Percentiles rank a stretch among this genome's conserved stretches.
Evolutionary conservation across 2,113 vertebrate species (phyloP).

Genomic region (Heterotilapia buettikoferi): DNA sequence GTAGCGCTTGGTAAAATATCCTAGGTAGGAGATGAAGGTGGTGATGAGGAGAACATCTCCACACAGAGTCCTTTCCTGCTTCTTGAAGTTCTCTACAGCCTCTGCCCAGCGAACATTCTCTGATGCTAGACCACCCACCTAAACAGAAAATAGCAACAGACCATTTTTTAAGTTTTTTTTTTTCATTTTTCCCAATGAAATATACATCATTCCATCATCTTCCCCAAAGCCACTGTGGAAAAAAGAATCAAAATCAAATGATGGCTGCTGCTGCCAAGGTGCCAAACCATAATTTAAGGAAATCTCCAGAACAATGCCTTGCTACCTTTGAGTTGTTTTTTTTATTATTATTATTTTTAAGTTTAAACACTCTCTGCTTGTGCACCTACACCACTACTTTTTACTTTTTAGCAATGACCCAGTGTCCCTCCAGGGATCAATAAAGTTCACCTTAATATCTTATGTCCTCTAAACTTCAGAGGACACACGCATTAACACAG

Average conservation of each 20-base stretch:
- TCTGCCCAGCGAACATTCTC: constrained; percentile 93
- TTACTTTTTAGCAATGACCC: constrained; percentile 17
- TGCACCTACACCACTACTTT: constrained; percentile 11
- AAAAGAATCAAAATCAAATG: neutral
- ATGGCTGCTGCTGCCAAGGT: neutral
- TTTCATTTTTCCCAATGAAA: neutral
- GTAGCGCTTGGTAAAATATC: constrained; percentile 89
- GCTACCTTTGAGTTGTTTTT: neutral
- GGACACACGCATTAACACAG: neutral
- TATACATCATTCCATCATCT: neutral
- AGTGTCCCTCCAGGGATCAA: constrained; percentile 30
- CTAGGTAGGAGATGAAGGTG: constrained; percentile 91
- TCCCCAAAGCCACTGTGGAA: neutral
- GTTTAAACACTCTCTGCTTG: constrained; percentile 19
- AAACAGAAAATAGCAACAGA: neutral
- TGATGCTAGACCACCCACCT: constrained; percentile 88
- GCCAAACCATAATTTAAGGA: neutral
- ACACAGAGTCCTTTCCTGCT: constrained; percentile 84
- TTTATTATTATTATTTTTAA: neutral
- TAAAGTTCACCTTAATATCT: constrained; percentile 36
- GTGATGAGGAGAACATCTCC: constrained; percentile 87
- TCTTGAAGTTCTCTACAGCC: constrained; percentile 76
- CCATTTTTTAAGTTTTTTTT: neutral
- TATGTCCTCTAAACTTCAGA: constrained; percentile 15
- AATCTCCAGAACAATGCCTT: neutral